Conservation (phyloP, 2,797 vertebrate species). For the Paedocypris micromegethes region DNA sequence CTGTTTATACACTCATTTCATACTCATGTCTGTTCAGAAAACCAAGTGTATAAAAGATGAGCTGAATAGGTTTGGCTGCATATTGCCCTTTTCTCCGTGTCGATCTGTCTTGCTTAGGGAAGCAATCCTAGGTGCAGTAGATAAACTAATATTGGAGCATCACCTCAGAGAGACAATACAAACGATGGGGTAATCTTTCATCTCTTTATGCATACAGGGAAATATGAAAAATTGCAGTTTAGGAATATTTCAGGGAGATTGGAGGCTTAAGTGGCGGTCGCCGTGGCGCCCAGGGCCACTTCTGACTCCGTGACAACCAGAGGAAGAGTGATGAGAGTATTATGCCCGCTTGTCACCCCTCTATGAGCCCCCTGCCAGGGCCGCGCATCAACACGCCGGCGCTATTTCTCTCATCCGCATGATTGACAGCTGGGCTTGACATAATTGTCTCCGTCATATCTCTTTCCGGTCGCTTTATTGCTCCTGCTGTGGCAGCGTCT, state of each 20-base stretch:
- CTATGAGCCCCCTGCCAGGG: constrained; percentile 70
- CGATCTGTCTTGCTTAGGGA: constrained; percentile 94
- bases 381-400: constrained; percentile 33
- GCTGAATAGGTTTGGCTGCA: constrained; percentile 86
- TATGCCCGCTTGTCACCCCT: constrained; percentile 89
- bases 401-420: constrained; percentile 55
- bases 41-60: constrained; percentile 86
- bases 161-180: constrained; percentile 98
- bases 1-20: constrained; percentile 46
- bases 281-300: constrained; percentile 90
- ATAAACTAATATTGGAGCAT: constrained; percentile 99
- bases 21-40: constrained; percentile 75
- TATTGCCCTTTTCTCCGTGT: constrained; percentile 94
- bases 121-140: constrained; percentile 89
- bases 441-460: constrained; percentile 84
- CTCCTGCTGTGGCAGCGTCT: constrained; percentile 76
- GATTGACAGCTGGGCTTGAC: constrained; percentile 89
- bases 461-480: constrained; percentile 76
- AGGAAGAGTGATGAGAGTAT: constrained; percentile 99
- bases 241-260: constrained; percentile 84
- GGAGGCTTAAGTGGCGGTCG: constrained; percentile 85
- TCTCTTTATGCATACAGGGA: constrained; percentile 98
- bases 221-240: constrained; percentile 99
- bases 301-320: constrained; percentile 76
- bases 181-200: constrained; percentile 98